Evolutionary conservation across 2,888 invertebrate genomes (phyloP), one percentile per base, ranked within the genome.

Genomic region (Pedicia rivosa): DNA sequence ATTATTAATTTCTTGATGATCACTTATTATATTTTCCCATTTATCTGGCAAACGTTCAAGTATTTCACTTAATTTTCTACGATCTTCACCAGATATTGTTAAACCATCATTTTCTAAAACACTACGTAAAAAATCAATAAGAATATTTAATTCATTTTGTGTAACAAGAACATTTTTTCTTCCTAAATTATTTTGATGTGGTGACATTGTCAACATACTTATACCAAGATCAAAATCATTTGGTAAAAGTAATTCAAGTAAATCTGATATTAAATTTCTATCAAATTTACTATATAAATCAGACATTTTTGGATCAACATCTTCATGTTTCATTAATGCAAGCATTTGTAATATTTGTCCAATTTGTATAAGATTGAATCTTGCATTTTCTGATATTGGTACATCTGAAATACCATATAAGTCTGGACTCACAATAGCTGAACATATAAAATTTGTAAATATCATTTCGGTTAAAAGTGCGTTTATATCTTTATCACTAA

Each of bases 391-490:
- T 28, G 87, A 87, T 38, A 97, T 83, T 6, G 91, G 87, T 2
- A 86, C 80, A 53, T 94, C 94, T 4, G 83, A 83, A 37, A 97
- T 82, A 12, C 94, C 95, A 59, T 90, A 81, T 2, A 88, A 81
- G 56, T 95, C 95, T 0, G 97, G 97, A 64, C 90, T 90, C 34
- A 92, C 82, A 37, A 98, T 86, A 1, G 94, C 95, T 3, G 94
- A 94, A 52, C 95, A 97, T 41, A 98, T 81, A 55, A 94, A 91
- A 55, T 84, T 74, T 8, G 86, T 86, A 55, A 97, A 81, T 17
- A 97, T 81, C 40, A 98, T 67, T 54, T 98, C 95, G 1, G 87
- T 86, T 54, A 90, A 86, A 48, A 95, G 78, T 38, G 67, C 66
- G 27, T 67, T 65, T 33, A 67, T 63, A 20, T 52, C 53, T 42